phyloP scores from a whole-genome alignment of 1,140 invertebrate species.

The Drosophila erecta region DNA sequence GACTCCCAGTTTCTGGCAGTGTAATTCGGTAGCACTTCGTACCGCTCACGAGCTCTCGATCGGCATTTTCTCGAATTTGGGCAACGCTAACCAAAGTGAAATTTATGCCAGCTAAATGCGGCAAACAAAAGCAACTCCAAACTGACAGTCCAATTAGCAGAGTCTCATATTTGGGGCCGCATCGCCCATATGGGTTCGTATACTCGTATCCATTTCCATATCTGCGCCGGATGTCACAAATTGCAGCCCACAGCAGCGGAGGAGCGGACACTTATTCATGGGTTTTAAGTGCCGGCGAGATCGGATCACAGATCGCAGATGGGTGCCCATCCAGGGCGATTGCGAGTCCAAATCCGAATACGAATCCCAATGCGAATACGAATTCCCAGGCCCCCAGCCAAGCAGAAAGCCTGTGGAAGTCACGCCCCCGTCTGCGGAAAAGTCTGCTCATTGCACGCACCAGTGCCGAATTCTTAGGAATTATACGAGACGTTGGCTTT shows the following conservation, averaged over 20 bases:
- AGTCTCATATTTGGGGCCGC: slow-evolving; percentile 38
- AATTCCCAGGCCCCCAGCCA: slow-evolving; percentile 71
- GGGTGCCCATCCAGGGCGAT: slow-evolving; percentile 8
- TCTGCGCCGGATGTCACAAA: slow-evolving; percentile 75
- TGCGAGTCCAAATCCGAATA: slow-evolving; percentile 10
- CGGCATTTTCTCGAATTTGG: slow-evolving; percentile 28
- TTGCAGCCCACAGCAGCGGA: slow-evolving; percentile 40
- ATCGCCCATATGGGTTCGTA: slow-evolving; percentile 26
- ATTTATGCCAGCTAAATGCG: slow-evolving; percentile 71
- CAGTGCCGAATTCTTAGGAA: slow-evolving; percentile 72
- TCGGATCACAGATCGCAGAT: slow-evolving; percentile 15
- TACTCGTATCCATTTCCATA: slow-evolving; percentile 58
- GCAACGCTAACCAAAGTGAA: slow-evolving; percentile 64
- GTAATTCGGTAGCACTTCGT: slow-evolving; percentile 19
- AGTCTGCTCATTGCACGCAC: slow-evolving; percentile 65
- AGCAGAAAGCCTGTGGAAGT: slow-evolving; percentile 69
- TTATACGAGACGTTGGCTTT: slow-evolving; percentile 82
- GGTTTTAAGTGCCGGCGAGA: slow-evolving; percentile 61
- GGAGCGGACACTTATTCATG: slow-evolving; percentile 50
- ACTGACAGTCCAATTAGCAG: slow-evolving; percentile 83
- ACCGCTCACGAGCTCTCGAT: background rate
- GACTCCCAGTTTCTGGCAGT: slow-evolving; percentile 40
- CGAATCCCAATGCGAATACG: slow-evolving; percentile 39
- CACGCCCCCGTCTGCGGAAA: slow-evolving; percentile 30
- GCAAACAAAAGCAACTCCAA: slow-evolving; percentile 62